phyloP scores from a whole-genome alignment of 64 coral and sea anemone genomes.

The Montipora cactus region DNA sequence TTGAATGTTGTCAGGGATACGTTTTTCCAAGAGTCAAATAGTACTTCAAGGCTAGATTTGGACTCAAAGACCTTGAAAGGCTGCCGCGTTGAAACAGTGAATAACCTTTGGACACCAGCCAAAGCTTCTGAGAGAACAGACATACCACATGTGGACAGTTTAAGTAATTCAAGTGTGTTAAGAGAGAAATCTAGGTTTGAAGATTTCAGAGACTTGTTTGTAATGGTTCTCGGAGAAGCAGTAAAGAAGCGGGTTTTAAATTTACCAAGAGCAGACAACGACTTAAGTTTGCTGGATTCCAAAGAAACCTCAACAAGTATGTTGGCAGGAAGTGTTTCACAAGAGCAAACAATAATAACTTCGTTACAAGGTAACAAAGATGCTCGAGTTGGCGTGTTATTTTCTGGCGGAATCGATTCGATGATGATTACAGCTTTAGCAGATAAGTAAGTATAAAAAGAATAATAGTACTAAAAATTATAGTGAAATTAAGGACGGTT shows the following conservation, averaged over 20 bases:
- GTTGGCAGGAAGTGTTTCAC: not conserved
- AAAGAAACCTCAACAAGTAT: not conserved
- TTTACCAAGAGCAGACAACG: conserved; percentile 62
- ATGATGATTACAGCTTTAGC: conserved; percentile 92
- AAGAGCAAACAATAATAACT: not conserved
- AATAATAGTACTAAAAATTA: too few relatives aligned
- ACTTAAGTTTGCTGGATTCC: not conserved
- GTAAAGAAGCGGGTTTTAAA: conserved; percentile 87
- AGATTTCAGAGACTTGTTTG: conserved; percentile 40
- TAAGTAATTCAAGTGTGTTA: not conserved
- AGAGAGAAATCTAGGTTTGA: not conserved
- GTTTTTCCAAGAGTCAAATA: not conserved
- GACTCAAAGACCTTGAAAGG: not conserved
- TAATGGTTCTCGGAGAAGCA: conserved; percentile 78
- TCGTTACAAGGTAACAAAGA: not conserved
- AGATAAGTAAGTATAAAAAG: conserved; percentile 73
- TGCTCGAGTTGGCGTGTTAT: conserved; percentile 82
- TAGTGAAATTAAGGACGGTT: too few relatives aligned
- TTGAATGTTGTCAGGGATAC: not conserved
- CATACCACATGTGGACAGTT: not conserved
- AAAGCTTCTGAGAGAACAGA: not conserved
- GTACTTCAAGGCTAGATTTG: not conserved
- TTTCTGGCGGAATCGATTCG: conserved; percentile 97
- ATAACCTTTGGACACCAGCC: not conserved
- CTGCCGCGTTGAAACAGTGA: not conserved